Conservation (phyloP, 2,113 vertebrate species). For the Apodemus sylvaticus region DNA sequence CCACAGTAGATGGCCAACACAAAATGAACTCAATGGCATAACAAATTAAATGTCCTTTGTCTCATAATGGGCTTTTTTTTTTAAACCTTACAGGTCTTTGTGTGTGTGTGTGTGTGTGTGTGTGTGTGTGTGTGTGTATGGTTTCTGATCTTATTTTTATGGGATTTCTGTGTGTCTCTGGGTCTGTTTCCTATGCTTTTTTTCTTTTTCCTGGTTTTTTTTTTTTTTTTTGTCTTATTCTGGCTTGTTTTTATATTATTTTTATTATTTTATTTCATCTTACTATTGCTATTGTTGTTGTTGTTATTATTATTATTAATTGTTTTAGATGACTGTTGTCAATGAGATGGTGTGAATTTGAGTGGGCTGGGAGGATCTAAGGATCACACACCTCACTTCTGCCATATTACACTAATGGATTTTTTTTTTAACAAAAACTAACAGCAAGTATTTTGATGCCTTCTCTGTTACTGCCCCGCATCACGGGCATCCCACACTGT, state of each 20-base stretch:
- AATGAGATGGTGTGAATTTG: not conserved
- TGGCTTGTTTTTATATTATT: not conserved
- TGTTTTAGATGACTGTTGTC: not conserved
- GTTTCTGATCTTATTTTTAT: not conserved
- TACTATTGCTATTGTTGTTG: not conserved
- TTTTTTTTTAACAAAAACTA: slow-evolving; percentile 32
- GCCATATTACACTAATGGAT: not conserved
- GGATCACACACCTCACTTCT: not conserved
- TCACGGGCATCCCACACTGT: too few relatives aligned
- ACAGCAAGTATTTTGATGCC: slow-evolving; percentile 1
- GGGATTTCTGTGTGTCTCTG: not conserved
- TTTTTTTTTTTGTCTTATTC: not conserved
- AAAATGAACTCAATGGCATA: not conserved
- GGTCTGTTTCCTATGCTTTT: not conserved
- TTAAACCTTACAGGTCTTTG: too few relatives aligned
- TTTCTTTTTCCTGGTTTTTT: not conserved
- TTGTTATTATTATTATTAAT: not conserved
- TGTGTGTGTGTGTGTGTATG: not conserved
- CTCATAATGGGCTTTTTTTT: not conserved
- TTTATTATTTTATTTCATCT: not conserved
- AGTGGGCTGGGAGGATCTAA: not conserved
- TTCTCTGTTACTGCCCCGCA: too few relatives aligned
- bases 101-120: not conserved
- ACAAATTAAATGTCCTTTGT: not conserved
- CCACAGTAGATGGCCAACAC: not conserved